phyloP scores from a whole-genome alignment of 2,797 vertebrate genomes.

The Phataginus tetradactyla region DNA sequence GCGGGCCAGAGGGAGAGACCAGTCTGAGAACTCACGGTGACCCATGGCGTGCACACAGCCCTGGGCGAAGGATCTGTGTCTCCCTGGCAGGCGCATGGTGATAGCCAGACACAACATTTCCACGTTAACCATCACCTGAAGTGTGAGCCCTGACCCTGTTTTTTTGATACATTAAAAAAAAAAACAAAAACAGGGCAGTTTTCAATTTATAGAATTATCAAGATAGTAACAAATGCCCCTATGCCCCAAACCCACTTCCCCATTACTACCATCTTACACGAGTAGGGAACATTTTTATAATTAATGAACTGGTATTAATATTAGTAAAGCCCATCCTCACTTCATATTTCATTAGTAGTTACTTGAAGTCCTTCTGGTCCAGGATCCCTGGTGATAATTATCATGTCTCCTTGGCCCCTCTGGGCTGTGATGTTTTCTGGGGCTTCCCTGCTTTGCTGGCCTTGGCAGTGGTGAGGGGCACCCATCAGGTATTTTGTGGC shows the following conservation, averaged over 20 bases:
- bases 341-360: neutral
- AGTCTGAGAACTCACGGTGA: neutral
- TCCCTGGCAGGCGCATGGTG: no score
- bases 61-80: neutral
- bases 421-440: fast-evolving
- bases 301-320: neutral
- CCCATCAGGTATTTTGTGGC: fast-evolving
- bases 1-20: neutral
- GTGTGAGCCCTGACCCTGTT: neutral
- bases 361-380: neutral
- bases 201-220: neutral
- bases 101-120: no score
- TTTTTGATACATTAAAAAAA: neutral
- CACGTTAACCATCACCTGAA: fast-evolving
- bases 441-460: neutral
- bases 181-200: neutral
- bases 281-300: fast-evolving
- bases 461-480: neutral
- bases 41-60: fast-evolving
- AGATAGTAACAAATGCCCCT: fast-evolving
- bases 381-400: fast-evolving
- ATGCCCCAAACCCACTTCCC: no score
- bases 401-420: neutral
- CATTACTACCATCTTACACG: fast-evolving
- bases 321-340: neutral